Conservation (phyloP, 2,113 vertebrate species). For the Bubo scandiacus region DNA sequence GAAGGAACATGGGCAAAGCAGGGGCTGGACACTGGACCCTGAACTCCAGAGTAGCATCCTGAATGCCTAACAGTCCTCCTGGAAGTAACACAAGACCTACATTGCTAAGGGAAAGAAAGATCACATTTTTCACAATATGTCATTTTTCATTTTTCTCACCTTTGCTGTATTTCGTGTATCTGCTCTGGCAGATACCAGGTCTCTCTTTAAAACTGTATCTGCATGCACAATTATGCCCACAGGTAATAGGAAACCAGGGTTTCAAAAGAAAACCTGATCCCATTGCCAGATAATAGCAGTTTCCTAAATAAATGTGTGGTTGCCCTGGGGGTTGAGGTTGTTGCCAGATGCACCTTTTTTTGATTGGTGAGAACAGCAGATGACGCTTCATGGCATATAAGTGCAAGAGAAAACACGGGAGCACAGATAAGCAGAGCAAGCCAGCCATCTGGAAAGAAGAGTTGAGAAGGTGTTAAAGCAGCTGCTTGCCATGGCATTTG, state of each 20-base stretch:
- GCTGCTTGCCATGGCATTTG: slow-evolving; percentile 66
- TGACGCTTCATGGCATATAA: slow-evolving; percentile 78
- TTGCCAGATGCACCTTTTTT: slow-evolving; percentile 72
- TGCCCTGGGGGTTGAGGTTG: slow-evolving; percentile 53
- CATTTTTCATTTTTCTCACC: not conserved
- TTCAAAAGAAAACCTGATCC: slow-evolving; percentile 72
- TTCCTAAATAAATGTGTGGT: slow-evolving; percentile 66
- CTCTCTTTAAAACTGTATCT: not conserved
- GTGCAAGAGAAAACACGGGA: slow-evolving; percentile 60
- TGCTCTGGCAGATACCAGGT: not conserved
- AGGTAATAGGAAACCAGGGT: slow-evolving; percentile 72
- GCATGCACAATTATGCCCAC: slow-evolving; percentile 61
- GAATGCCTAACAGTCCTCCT: not conserved
- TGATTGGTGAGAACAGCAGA: slow-evolving; percentile 74
- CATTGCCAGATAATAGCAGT: slow-evolving; percentile 64
- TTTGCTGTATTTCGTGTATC: not conserved
- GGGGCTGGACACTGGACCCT: not conserved
- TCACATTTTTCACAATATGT: fast-evolving
- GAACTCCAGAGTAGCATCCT: not conserved
- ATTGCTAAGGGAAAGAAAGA: not conserved
- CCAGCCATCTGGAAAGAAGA: slow-evolving; percentile 30
- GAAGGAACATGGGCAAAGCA: not conserved
- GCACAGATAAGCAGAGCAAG: slow-evolving; percentile 62
- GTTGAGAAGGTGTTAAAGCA: slow-evolving; percentile 19
- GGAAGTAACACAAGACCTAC: not conserved